Evolutionary conservation across 1,140 invertebrate genomes (phyloP).

Genomic region (Xylocopa sonorina): DNA sequence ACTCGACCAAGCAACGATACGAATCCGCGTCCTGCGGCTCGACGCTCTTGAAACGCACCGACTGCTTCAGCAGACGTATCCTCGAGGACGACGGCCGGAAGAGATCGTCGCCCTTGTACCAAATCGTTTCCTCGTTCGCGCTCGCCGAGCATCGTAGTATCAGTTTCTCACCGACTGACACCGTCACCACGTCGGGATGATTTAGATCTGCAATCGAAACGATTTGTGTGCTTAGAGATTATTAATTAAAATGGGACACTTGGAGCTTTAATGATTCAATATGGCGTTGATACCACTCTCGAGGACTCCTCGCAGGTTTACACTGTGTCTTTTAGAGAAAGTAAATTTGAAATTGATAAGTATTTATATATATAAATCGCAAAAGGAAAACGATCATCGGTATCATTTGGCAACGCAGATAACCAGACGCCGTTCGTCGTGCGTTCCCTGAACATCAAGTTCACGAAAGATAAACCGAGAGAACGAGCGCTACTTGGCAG

Average conservation of each 20-base stretch:
- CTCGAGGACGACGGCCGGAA: slow-evolving; percentile 55
- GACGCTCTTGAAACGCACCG: slow-evolving; percentile 70
- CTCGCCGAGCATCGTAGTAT: slow-evolving; percentile 71
- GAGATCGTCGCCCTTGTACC: slow-evolving; percentile 74
- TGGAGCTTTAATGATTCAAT: neutral
- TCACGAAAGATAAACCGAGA: slow-evolving; percentile 30
- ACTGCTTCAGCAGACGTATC: slow-evolving; percentile 69
- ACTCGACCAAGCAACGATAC: slow-evolving; percentile 71
- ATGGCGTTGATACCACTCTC: too few relatives aligned
- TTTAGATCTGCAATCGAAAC: slow-evolving; percentile 52
- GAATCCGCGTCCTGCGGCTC: slow-evolving; percentile 68
- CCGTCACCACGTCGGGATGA: slow-evolving; percentile 57
- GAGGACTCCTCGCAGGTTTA: too few relatives aligned
- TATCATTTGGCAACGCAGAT: neutral
- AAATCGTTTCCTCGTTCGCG: slow-evolving; percentile 59
- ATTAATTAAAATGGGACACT: neutral
- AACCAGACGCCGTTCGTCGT: neutral
- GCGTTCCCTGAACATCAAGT: neutral
- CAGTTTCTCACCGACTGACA: slow-evolving; percentile 71
- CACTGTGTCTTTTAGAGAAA: too few relatives aligned
- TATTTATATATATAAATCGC: too few relatives aligned
- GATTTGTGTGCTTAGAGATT: too few relatives aligned
- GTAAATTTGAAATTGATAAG: too few relatives aligned
- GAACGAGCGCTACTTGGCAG: slow-evolving; percentile 23
- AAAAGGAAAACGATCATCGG: too few relatives aligned